phyloP scores from a whole-genome alignment of 2,888 invertebrate genomes.

The Hermaeophaga mercurialis region DNA sequence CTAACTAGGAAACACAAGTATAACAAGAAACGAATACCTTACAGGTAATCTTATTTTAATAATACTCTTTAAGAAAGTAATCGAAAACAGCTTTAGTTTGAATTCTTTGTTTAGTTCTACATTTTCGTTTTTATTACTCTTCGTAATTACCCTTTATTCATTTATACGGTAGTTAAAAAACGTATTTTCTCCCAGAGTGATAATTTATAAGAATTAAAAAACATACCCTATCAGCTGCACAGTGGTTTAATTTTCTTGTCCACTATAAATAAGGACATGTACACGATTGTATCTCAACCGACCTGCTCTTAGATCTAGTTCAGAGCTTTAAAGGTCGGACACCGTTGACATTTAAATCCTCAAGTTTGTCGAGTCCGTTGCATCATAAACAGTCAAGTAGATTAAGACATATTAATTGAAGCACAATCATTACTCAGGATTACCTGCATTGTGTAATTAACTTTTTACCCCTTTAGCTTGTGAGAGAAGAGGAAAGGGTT shows the following conservation, averaged over 20 bases:
- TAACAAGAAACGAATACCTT: too few species aligned
- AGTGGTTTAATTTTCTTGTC: conserved; percentile 1
- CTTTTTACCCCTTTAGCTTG: conserved; percentile 19
- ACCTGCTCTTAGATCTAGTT: conserved; percentile 10
- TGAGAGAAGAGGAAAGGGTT: conserved; percentile 22
- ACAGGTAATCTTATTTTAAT: too few species aligned
- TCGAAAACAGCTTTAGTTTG: too few species aligned
- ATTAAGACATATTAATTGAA: conserved; percentile 26
- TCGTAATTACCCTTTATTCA: too few species aligned
- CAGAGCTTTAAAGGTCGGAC: conserved; percentile 1
- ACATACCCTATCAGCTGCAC: neutral
- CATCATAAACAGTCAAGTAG: conserved; percentile 18
- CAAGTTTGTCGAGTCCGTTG: conserved; percentile 14
- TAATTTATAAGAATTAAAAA: too few species aligned
- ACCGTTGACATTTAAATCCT: conserved; percentile 21
- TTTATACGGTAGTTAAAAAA: too few species aligned
- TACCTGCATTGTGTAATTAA: conserved; percentile 25
- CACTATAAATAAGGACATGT: neutral
- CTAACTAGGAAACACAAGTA: too few species aligned
- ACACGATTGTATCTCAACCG: neutral
- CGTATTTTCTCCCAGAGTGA: too few species aligned
- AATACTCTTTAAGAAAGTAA: too few species aligned
- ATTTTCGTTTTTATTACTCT: too few species aligned
- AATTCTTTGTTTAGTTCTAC: too few species aligned
- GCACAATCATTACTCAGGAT: conserved; percentile 25